Conservation (phyloP, 1,140 invertebrate genomes). For the Achroia grisella region DNA sequence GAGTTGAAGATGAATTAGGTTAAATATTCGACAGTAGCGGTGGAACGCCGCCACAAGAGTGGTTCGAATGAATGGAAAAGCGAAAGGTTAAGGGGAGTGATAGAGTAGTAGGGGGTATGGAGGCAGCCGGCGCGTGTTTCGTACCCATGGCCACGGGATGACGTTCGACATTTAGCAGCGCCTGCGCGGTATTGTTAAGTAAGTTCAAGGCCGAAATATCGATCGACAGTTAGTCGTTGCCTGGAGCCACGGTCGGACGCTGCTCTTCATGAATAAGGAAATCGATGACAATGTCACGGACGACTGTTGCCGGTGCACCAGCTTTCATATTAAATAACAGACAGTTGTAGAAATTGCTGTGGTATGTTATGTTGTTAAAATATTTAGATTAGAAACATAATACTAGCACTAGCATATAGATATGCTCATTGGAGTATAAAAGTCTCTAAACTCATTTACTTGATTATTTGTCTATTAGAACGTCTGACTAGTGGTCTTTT, state of each 20-base stretch:
- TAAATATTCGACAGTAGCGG: conserved; percentile 12
- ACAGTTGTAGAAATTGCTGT: not conserved
- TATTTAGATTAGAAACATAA: not conserved
- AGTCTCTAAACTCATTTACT: no score
- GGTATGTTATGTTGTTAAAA: not conserved
- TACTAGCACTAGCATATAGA: no score
- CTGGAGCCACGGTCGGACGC: conserved; percentile 41
- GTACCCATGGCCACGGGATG: conserved; percentile 59
- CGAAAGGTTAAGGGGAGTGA: conserved; percentile 6
- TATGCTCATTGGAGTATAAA: no score
- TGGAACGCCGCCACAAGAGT: conserved; percentile 19
- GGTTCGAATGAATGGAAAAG: conserved; percentile 39
- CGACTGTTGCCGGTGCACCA: conserved; percentile 1
- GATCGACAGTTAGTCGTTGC: conserved; percentile 37
- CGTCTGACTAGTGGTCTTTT: no score
- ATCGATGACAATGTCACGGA: conserved; percentile 49
- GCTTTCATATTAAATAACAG: not conserved
- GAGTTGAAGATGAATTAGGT: conserved; percentile 39
- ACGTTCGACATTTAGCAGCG: conserved; percentile 46
- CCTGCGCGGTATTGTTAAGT: conserved; percentile 33
- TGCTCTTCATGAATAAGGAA: conserved; percentile 20
- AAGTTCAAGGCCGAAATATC: conserved; percentile 60
- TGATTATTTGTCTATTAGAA: no score
- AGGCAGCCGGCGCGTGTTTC: conserved; percentile 27
- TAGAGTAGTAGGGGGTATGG: conserved; percentile 12